Conservation (phyloP, 1,140 invertebrate species). For the Drosophila leontia region DNA sequence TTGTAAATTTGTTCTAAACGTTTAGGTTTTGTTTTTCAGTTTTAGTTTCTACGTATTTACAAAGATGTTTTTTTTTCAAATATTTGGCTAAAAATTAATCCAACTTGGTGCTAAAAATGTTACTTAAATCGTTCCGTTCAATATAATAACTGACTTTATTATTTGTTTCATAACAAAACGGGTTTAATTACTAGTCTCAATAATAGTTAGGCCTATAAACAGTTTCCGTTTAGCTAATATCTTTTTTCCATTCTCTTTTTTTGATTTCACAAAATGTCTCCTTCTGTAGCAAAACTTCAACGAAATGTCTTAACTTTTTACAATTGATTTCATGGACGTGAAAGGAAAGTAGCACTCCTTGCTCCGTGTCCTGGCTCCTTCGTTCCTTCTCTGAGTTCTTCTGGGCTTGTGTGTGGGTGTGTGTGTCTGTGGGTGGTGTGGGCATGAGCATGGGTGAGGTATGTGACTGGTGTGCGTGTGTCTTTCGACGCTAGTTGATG, state of each 20-base stretch:
- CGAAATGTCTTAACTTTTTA: constrained; percentile 68
- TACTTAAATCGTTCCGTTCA: constrained; percentile 6
- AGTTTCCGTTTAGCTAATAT: constrained; percentile 38
- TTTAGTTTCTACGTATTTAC: constrained; percentile 61
- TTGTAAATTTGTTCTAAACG: constrained; percentile 27
- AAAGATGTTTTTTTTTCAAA: constrained; percentile 48
- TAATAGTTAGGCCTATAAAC: constrained; percentile 43
- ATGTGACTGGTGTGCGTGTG: constrained; percentile 25
- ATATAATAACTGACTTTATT: constrained; percentile 30
- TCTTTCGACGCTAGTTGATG: constrained; percentile 61
- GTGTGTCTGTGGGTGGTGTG: constrained; percentile 21
- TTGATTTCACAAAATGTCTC: constrained; percentile 47
- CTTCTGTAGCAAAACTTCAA: constrained; percentile 57
- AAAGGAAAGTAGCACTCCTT: constrained; percentile 50
- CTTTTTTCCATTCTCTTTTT: constrained; percentile 18
- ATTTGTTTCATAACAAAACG: constrained; percentile 48
- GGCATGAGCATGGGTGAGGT: constrained; percentile 22
- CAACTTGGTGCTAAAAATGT: constrained; percentile 44
- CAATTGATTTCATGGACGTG: constrained; percentile 70
- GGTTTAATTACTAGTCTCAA: constrained; percentile 49
- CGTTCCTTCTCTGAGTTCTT: constrained; percentile 49
- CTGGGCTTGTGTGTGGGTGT: constrained; percentile 13
- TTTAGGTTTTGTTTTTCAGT: constrained; percentile 14
- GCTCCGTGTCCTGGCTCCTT: constrained; percentile 38
- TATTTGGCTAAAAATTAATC: constrained; percentile 61